Evolutionary conservation across 2,113 vertebrate species (phyloP), one percentile per base, ranked within the genome.

Genomic region (Apistogramma diplotaenia): DNA sequence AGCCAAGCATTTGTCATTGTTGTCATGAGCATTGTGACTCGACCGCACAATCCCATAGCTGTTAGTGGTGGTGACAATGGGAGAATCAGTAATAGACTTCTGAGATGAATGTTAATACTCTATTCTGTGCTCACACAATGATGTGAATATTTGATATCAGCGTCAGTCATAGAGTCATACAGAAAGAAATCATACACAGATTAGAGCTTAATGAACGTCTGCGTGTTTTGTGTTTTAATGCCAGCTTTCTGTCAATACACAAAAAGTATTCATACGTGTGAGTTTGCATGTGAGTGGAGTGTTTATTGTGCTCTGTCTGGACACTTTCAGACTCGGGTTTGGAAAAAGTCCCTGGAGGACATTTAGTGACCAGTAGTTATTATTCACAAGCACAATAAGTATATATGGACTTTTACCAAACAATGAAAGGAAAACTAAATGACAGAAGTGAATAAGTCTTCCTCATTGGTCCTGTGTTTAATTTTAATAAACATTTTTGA

Each of bases 1-100:
- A 89, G 76, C 78, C 85, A 62, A 78, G 80, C 46, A 3, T 86
- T 87, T 87, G 78, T 78, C 87, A 88, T 92, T 90, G 88, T 87
- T 86, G 81, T 87, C 84, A 73, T 15, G 65, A 88, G 82, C 27
- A 83, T 89, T 88, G 84, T 79, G 60, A 73, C 35, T 85, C 54
- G 21, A 78, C 79, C 84, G 71, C 84, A 87, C 82, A 89, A 78
- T 91, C 85, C 73, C 72, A 81, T 51, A 31, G 83, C 82, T 78
- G 74, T 76, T 84, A 79, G 86, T 19, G 79, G 29, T 33, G 79
- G 60, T 35, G 76, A 89, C 88, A 88, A 85, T 85, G 80, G 81
- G 80, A 78, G 82, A 91, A 87, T 77, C 65, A 73, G 37, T 75
- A 67, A 80, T 72, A 58, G 61, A 85, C 71, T 82, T 81, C 54